Evolutionary conservation across 2,888 invertebrate species (phyloP), one percentile per base, ranked within the genome.

Genomic region (Drosophila mulleri): DNA sequence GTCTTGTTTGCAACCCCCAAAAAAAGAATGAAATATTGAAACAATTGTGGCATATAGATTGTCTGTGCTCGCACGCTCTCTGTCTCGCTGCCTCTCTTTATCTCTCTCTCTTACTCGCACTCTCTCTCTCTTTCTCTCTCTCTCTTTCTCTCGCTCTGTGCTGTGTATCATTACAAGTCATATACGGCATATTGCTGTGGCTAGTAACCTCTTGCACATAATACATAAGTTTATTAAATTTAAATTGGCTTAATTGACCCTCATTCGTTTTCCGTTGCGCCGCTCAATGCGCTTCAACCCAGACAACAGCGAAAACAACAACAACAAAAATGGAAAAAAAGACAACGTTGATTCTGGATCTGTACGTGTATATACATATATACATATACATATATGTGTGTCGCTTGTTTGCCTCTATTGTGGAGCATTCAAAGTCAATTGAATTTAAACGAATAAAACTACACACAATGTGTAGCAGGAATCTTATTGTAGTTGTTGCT

Each of bases 231-330:
- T 92, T 93, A 93, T 93, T 92, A 92, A 92, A 93, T 93, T 92
- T 92, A 92, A 93, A 92, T 92, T 93, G 92, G 89, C 92, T 92
- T 92, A 92, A 93, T 92, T 93, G 92, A 93, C 92, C 93, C 92
- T 90, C 91, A 90, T 91, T 90, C 89, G 87, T 83, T 87, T 86
- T 89, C 87, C 89, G 84, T 78, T 87, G 83, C 78, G 75, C 78
- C 65, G 67, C 71, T 67, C 63, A 67, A 60, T 48, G 75, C 61
- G 67, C 74, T 67, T 67, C 72, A 62, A 57, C 66, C 26, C 54
- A 54, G 50, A 66, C 68, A 67, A 66, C 61, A 63, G 64, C 67
- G 67, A 62, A 58, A 41, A 8, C 39, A 37, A 53, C 16, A 53
- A 53, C 37, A 37, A 35, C 37, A 20, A 48, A 11, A 29, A 26